A percentile compares a stretch with the other conserved stretches of the same genome.
These are phyloP conservation scores for Phorcus lineatus DNA, from an alignment of 2,888 invertebrate species.

Conservation along the genomic window DNA sequence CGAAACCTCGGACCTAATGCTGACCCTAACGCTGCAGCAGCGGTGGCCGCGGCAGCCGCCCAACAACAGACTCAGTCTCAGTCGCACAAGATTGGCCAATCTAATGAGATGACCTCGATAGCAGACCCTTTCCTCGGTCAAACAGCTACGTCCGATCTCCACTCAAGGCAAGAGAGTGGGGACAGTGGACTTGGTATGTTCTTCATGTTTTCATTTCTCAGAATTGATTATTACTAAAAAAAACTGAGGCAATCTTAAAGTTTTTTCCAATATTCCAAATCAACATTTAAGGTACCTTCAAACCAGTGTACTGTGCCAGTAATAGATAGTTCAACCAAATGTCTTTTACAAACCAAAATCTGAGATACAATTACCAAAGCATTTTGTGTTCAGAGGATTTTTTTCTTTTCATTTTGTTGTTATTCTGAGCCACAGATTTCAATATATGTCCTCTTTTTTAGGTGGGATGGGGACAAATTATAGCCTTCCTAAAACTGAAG, in stretches of 20 bases:
- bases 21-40: not conserved
- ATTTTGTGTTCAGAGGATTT: too few species aligned
- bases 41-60: not conserved
- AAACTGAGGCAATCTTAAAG: too few species aligned
- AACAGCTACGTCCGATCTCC: constrained; percentile 79
- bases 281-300: too few species aligned
- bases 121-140: constrained; percentile 71
- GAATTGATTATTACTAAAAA: too few species aligned
- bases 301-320: too few species aligned
- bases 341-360: too few species aligned
- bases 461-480: constrained; percentile 84
- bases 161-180: constrained; percentile 94
- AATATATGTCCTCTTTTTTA: constrained; percentile 44
- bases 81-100: constrained; percentile 38
- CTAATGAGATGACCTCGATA: constrained; percentile 65
- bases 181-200: constrained; percentile 89
- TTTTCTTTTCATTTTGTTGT: too few species aligned
- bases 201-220: not conserved
- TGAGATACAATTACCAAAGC: too few species aligned
- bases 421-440: too few species aligned
- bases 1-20: constrained; percentile 36
- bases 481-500: constrained; percentile 93
- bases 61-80: constrained; percentile 24
- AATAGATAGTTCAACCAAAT: too few species aligned
- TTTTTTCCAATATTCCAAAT: too few species aligned